Evolutionary conservation across 2,797 vertebrate genomes (phyloP), one percentile per base, ranked within the genome.

Genomic region (Anas flavirostris): DNA sequence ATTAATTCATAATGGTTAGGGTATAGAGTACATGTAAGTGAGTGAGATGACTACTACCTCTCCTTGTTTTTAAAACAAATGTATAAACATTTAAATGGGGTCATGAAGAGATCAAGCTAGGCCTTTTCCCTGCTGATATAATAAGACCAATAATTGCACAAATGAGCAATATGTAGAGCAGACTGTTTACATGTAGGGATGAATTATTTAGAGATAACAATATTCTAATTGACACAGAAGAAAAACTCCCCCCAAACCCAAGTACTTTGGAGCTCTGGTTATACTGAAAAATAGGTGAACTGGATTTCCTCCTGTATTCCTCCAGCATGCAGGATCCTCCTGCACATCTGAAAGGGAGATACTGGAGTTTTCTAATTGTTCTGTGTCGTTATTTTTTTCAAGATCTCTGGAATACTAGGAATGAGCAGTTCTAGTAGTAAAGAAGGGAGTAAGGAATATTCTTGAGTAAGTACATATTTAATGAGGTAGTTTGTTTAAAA

Each of bases 401-500:
- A 43, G 48, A 93, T 41, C 11, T 92, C 29, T 28, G 12, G 23
- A 29, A 83, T 74, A 33, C 39, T 84, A 67, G 43, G 16, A 82
- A 60, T 64, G 52, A 88, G 72, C 25, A 44, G 39, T 82, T 87
- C 86, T 37, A 60, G 25, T 86, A 63, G n/a, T 68, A 59, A 88
- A 75, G 35, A 10, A 10, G 90, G 39, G 31, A 79, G 17, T 67
- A 64, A 64, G 28, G 64, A 23, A 22, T 88, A 28, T 56, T 94
- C 43, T 81, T 91, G 58, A 91, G 76, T 50, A 81, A 95, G 77
- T 70, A 74, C 53, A 17, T 83, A n/a, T 74, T 75, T 89, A 86
- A 83, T 88, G 91, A 86, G 48, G 9, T 33, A 69, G 77, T 88
- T 83, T 73, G 43, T 93, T 94, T 63, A 89, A 94, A 96, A 86